Evolutionary conservation across 2,797 vertebrate genomes (phyloP), one percentile per base, ranked within the genome.

Genomic region (Cyprinodon diabolis): DNA sequence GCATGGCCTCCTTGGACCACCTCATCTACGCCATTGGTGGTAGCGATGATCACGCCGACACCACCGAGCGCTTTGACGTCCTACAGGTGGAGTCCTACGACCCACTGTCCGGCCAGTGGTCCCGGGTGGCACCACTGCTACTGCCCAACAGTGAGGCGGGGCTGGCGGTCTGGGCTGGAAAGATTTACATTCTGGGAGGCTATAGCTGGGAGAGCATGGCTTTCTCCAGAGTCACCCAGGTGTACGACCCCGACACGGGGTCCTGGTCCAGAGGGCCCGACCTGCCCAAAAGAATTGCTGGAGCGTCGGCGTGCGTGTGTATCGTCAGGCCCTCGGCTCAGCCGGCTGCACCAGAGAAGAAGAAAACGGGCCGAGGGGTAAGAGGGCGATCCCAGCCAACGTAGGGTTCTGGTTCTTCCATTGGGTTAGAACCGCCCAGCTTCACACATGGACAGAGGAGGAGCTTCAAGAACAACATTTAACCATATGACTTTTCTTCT

Each of bases 191-290:
- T 78, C 95, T 99, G 0, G 98, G 98, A 0, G 97, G 98, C 23
- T 99, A 98, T 93, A 98, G 96, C 93, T 99, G 97, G 97, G 97
- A 98, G 91, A 94, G 84, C 77, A 98, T 96, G 0, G 93, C 94
- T 48, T 99, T 98, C 92, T 98, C 97, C 79, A 95, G 95, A 86
- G 93, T 94, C 0, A 96, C 97, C 0, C 97, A 99, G 92, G 94
- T 98, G 1, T 99, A 95, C 0, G 93, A 96, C 84, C 95, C 91
- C 0, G 95, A 96, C 66, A 94, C 93, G n/a, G 93, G 93, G 43
- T 93, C 90, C 4, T 99, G 98, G 98, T 89, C 90, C 68, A 90
- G 91, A 69, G 97, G 96, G 25, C 93, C 95, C 0, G 96, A 97
- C 85, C 89, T 98, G 62, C 97, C 96, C 4, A 97, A 97, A 83